Base-by-base conservation (phyloP, 2,113 vertebrate genomes). In the Gulo gulo region DNA sequence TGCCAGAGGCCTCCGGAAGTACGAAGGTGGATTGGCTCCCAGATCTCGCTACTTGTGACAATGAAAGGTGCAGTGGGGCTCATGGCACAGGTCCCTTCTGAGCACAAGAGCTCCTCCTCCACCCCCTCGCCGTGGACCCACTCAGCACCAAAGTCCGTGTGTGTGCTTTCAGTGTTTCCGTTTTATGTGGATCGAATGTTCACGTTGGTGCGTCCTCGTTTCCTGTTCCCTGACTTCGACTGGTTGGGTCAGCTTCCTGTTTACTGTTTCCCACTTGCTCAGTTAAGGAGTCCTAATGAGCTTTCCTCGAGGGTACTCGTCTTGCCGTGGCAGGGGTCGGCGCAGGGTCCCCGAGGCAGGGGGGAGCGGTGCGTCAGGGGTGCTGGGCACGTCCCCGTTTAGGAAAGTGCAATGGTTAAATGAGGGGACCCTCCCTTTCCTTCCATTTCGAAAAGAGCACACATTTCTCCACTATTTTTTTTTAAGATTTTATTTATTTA, bases 51-150 rank as follows among this genome's bases (percentile, higher is more conserved):
- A 26, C 34, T 52, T 78, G 20, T 18, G 7, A 42, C 84, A 36
- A 3, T 2, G 9, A 8, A 8, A 88, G 78, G 94, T 65, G 71
- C 4, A 6, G 24, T 3, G 13, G 73, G 24, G 10, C 80, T 74
- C 73, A 0, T 0, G 61, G n/a, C 21, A 1, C 11, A 3, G 5
- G 61, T 52, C 26, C 55, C 88, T 26, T n/a, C 23, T n/a, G 78
- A 82, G n/a, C 1, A 0, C 3, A 0, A 2, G 13, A 18, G 39
- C 55, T 47, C 63, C 2, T 23, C n/a, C 18, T 69, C 3, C 12
- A 0, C 7, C 23, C 42, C 61, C 78, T 34, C 16, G 1, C 59
- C 1, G 5, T 9, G 71, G 95, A 57, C 69, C 71, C 6, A 1
- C 45, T 55, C 4, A 24, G 65, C 31, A 65, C 67, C 47, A 34